phyloP scores from a whole-genome alignment of 2,888 invertebrate genomes.

The Muschampia plurimacula region DNA sequence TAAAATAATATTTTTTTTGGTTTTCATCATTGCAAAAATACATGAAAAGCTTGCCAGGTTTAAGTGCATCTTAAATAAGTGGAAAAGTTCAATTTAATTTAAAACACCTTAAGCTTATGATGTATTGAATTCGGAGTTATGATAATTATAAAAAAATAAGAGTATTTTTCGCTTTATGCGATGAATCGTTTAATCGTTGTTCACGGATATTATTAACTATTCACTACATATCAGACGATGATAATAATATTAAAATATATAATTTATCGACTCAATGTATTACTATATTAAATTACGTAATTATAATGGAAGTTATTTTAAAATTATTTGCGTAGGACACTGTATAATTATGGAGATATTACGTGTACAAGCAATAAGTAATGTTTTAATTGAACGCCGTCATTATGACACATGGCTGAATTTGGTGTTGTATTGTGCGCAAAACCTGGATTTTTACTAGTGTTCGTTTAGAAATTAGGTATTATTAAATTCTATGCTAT shows the following conservation, averaged over 20 bases:
- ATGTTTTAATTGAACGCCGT: conserved; percentile 77
- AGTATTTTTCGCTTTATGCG: not conserved
- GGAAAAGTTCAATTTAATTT: no score
- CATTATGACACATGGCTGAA: conserved; percentile 69
- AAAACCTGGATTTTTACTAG: conserved; percentile 62
- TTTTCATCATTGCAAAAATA: no score
- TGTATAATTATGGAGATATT: conserved; percentile 62
- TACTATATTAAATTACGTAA: conserved; percentile 51
- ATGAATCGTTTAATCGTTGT: conserved; percentile 1
- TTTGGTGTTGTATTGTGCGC: conserved; percentile 81
- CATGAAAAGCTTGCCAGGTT: no score
- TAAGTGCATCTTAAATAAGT: no score
- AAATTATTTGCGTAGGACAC: conserved; percentile 78
- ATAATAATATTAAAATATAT: conserved; percentile 58
- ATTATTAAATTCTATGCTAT: not conserved
- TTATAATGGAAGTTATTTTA: conserved; percentile 58
- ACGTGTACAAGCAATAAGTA: conserved; percentile 86
- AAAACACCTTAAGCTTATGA: no score
- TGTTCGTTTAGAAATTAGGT: conserved; percentile 30
- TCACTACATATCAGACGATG: conserved; percentile 71
- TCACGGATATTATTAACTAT: conserved; percentile 29
- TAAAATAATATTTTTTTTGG: no score
- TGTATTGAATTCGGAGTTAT: no score
- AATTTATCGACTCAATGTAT: conserved; percentile 50
- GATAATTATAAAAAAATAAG: not conserved